These are phyloP conservation scores for Tetranychus truncatus DNA, from an alignment of 2,888 invertebrate genomes.

Conservation along the genomic window DNA sequence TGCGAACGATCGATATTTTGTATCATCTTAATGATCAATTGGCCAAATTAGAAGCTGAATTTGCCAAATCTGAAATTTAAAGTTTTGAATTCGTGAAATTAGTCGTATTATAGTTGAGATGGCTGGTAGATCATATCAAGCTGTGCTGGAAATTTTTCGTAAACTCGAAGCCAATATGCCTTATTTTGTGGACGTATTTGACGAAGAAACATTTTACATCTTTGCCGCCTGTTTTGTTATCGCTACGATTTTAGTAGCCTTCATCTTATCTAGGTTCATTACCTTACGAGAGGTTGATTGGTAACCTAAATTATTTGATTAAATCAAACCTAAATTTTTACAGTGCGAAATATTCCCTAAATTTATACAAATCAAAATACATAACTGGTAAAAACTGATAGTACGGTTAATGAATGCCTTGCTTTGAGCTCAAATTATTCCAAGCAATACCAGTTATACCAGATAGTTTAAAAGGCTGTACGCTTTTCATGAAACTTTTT, in stretches of 20 bases:
- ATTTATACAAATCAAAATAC: too few species aligned
- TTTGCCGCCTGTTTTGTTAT: constrained; percentile 65
- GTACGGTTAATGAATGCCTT: too few species aligned
- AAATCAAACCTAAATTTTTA: too few species aligned
- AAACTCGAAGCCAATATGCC: constrained; percentile 74
- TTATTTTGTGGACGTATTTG: constrained; percentile 87
- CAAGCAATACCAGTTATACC: too few species aligned
- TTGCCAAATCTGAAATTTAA: constrained; percentile 33
- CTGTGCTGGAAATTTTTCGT: constrained; percentile 40
- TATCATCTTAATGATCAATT: constrained; percentile 48
- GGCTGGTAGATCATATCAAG: constrained; percentile 12
- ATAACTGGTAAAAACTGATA: too few species aligned
- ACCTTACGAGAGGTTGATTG: constrained; percentile 53
- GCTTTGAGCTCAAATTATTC: too few species aligned
- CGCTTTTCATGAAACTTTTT: too few species aligned
- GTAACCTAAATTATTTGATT: neutral
- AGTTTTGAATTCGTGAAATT: constrained; percentile 17
- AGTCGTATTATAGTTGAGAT: constrained; percentile 4
- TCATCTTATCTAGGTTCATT: constrained; percentile 67
- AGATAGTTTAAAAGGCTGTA: too few species aligned
- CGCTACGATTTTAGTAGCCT: constrained; percentile 55
- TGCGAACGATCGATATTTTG: constrained; percentile 55
- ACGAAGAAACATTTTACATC: constrained; percentile 92
- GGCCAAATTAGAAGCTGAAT: constrained; percentile 33
- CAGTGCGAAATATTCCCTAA: too few species aligned